Percentiles rank a stretch among this genome's conserved stretches.
These are phyloP conservation scores for Trochalopteron elliotii DNA, from an alignment of 2,113 vertebrate species.

Conservation along the genomic window DNA sequence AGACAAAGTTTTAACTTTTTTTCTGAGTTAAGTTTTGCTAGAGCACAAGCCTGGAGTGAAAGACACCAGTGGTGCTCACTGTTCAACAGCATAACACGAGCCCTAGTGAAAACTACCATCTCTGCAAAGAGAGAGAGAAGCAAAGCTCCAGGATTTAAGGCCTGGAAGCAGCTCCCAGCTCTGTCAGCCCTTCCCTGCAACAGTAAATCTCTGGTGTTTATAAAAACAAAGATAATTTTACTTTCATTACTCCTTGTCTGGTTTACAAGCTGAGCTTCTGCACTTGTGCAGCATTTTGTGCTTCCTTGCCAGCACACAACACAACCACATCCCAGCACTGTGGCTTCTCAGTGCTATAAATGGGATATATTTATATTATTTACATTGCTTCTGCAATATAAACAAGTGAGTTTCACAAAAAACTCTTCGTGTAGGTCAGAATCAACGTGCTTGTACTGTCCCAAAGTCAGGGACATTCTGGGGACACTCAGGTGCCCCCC, in stretches of 20 bases:
- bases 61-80: rapidly evolving
- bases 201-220: neutral
- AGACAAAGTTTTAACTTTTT: rapidly evolving
- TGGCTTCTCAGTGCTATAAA: neutral
- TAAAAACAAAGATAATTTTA: neutral
- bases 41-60: neutral
- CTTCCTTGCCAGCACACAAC: neutral
- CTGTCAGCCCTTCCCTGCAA: neutral
- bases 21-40: neutral
- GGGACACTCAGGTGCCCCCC: too few species aligned
- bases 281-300: neutral
- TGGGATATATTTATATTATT: neutral
- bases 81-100: neutral
- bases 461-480: too few species aligned
- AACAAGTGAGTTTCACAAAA: neutral
- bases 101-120: neutral
- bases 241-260: neutral
- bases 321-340: neutral
- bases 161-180: neutral
- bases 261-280: neutral
- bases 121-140: neutral
- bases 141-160: neutral
- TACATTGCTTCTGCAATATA: neutral
- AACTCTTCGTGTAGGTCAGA: neutral
- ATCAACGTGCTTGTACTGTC: neutral